These are phyloP conservation scores for Diabrotica balteata DNA, from an alignment of 2,888 invertebrate genomes.

Conservation along the genomic window DNA sequence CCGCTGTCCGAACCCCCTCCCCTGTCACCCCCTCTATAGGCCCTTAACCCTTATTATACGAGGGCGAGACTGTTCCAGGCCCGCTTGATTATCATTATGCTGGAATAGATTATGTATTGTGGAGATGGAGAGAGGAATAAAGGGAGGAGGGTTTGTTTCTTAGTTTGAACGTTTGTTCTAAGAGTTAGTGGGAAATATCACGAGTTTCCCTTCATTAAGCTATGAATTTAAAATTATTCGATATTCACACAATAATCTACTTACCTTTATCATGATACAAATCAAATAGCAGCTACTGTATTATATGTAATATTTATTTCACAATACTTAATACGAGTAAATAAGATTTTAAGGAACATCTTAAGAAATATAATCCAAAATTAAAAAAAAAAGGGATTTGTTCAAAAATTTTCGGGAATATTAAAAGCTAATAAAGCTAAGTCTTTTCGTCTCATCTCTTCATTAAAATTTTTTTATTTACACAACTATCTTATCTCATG, in stretches of 20 bases:
- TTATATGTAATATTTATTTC: not conserved
- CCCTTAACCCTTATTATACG: conserved; percentile 53
- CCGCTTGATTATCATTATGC: conserved; percentile 60
- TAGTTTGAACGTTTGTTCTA: conserved; percentile 31
- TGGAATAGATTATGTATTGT: conserved; percentile 59
- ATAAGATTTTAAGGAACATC: no score
- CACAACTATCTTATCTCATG: no score
- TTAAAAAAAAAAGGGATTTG: no score
- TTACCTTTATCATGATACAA: no score
- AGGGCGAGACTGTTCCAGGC: conserved; percentile 53
- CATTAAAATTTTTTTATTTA: no score
- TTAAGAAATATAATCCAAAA: no score
- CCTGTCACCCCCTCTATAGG: conserved; percentile 37
- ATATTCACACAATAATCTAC: not conserved
- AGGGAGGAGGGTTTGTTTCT: conserved; percentile 34
- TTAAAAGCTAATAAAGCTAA: no score
- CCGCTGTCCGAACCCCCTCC: conserved; percentile 57
- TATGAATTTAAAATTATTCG: conserved; percentile 16
- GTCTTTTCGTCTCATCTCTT: no score
- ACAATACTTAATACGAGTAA: no score
- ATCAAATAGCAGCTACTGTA: no score
- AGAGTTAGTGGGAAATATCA: conserved; percentile 24
- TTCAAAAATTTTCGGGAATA: no score
- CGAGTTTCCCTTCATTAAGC: conserved; percentile 29
- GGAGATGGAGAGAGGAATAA: conserved; percentile 25